Evolutionary conservation across 2,113 vertebrate species (phyloP).

Genomic region (Peromyscus polionotus): DNA sequence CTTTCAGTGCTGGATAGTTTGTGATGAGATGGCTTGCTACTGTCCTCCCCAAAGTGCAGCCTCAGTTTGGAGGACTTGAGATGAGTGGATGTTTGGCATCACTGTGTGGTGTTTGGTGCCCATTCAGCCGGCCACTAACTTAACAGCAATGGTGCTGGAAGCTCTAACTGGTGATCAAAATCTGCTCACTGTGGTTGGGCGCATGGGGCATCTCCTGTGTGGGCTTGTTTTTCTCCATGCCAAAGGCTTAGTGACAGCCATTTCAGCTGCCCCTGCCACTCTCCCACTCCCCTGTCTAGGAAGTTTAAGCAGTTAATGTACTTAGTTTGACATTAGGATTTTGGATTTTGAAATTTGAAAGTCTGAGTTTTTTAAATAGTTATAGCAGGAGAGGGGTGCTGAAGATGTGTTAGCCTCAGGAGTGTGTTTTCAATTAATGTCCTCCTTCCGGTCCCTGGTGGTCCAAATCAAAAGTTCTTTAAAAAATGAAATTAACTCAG

Average conservation of each 20-base stretch:
- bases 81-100: not conserved
- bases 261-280: not conserved
- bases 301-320: not conserved
- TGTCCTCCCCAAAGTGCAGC: slow-evolving; percentile 2
- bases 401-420: not conserved
- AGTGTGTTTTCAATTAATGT: not conserved
- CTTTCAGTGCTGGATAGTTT: slow-evolving; percentile 73
- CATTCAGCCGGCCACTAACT: not conserved
- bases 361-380: not conserved
- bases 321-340: not conserved
- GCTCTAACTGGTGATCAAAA: not conserved
- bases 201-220: not conserved
- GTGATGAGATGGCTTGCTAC: slow-evolving; percentile 64
- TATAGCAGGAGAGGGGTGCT: no score
- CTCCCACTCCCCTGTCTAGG: not conserved
- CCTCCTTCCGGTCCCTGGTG: not conserved
- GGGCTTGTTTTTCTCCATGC: not conserved
- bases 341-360: not conserved
- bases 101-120: not conserved
- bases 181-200: not conserved
- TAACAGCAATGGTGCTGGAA: rapidly evolving
- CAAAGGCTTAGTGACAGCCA: not conserved
- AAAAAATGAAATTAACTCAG: not conserved
- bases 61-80: not conserved
- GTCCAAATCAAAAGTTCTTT: not conserved